Base-by-base conservation (phyloP, 2,888 invertebrate species). In the Formica aserva region DNA sequence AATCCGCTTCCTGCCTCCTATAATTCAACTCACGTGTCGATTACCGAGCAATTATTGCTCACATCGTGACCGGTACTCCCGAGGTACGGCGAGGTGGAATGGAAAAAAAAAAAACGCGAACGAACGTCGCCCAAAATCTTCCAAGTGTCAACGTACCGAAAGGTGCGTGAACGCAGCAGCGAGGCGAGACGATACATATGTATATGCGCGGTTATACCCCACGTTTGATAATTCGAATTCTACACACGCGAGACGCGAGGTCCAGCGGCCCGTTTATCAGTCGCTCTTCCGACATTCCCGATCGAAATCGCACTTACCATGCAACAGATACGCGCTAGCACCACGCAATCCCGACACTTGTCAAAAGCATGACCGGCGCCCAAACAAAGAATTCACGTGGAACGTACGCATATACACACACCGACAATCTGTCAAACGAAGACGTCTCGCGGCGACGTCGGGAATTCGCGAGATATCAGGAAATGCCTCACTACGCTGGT, bases 301-400 rank as follows among this genome's bases (percentile, higher is more conserved):
- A 8, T 15, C 15, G 11, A 38, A 3, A 67, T 41, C 13, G 60
- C 29, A 84, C 92, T 91, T 90, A 92, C 91, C 92, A 91, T 91
- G 88, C 89, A 91, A 88, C 86, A 84, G 63, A 80, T 83, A 82
- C 83, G 63, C 84, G 88, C 87, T 90, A 91, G 85, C 87, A 89
- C 87, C 86, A 78, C 87, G 80, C 86, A 84, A 87, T 88, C 81
- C 87, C 86, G 85, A 86, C 82, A 88, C 81, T 90, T 89, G 90
- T 91, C 90, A 88, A 87, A 87, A 90, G 90, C 92, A 92, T 90
- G 85, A 92, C 92, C 92, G 92, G 92, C 89, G 88, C 85, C 77
- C 88, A 91, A 88, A 92, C 90, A 92, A 92, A 92, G 92, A 92
- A 91, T 92, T 93, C 93, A 93, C 93, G 93, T 93, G 93, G 92